Percentiles rank a stretch among this genome's conserved stretches.
phyloP scores from a whole-genome alignment of 2,888 invertebrate genomes.

The Zaprionus bogoriensis region DNA sequence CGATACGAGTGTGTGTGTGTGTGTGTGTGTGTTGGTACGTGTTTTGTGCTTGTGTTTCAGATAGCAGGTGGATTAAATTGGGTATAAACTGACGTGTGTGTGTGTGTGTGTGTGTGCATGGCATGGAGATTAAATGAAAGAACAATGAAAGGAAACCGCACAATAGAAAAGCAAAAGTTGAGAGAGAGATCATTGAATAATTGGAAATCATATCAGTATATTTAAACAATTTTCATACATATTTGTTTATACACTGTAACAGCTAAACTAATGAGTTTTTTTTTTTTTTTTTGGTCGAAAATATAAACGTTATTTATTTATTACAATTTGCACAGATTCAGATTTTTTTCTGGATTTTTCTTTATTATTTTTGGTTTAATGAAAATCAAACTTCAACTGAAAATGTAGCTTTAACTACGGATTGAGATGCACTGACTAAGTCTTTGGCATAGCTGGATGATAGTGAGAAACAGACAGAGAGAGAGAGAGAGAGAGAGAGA shows the following conservation, averaged over 20 bases:
- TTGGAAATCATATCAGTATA: slow-evolving; percentile 27
- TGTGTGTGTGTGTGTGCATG: slow-evolving; percentile 19
- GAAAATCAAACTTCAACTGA: slow-evolving; percentile 65
- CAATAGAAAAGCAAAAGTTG: slow-evolving; percentile 23
- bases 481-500: slow-evolving; percentile 14
- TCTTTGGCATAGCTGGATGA: slow-evolving; percentile 17
- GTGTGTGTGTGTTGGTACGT: slow-evolving; percentile 9
- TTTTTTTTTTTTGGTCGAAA: slow-evolving; percentile 8
- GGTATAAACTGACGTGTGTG: slow-evolving; percentile 30
- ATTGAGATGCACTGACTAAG: slow-evolving; percentile 38
- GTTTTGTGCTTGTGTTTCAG: slow-evolving; percentile 9
- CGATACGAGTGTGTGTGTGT: slow-evolving; percentile 8
- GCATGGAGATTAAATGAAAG: slow-evolving; percentile 37
- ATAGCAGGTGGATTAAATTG: slow-evolving; percentile 36
- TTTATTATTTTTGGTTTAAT: slow-evolving; percentile 24
- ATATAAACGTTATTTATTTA: slow-evolving; percentile 43
- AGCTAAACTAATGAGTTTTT: slow-evolving; percentile 74
- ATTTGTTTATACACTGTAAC: slow-evolving; percentile 74
- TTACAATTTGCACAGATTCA: slow-evolving; percentile 81
- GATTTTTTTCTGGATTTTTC: neutral
- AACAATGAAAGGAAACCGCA: slow-evolving; percentile 46
- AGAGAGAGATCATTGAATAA: slow-evolving; percentile 25
- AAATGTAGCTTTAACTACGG: slow-evolving; percentile 23
- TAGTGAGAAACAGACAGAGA: slow-evolving; percentile 13
- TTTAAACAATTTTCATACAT: slow-evolving; percentile 57